Percentiles rank a stretch among this genome's conserved stretches.
These are phyloP conservation scores for Onychomys leucogaster DNA, from an alignment of 2,797 vertebrate species.

Conservation along the genomic window DNA sequence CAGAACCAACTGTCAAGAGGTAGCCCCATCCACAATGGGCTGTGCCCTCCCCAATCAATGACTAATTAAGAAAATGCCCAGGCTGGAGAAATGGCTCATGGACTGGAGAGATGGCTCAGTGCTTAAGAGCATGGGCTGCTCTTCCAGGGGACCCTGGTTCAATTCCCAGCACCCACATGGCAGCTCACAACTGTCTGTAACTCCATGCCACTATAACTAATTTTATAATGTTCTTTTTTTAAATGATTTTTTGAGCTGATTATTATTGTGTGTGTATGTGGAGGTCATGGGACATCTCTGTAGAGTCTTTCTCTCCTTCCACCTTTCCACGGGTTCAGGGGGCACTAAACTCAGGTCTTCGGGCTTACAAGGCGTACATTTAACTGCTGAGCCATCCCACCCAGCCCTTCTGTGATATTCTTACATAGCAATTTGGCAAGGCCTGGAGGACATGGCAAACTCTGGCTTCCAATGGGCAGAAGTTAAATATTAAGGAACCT, in stretches of 20 bases:
- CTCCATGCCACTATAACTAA: neutral
- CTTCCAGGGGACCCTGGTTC: no score
- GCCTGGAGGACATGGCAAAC: constrained; percentile 77
- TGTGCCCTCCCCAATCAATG: neutral
- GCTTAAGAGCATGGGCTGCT: no score
- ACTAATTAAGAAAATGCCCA: neutral
- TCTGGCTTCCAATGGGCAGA: constrained; percentile 81
- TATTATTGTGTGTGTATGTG: neutral
- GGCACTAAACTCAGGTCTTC: neutral
- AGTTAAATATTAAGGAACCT: constrained; percentile 68
- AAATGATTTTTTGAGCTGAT: neutral
- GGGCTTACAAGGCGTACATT: no score
- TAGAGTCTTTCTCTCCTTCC: neutral
- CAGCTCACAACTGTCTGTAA: no score
- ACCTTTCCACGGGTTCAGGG: neutral
- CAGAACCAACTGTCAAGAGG: neutral
- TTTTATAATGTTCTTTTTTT: neutral
- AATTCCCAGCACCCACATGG: no score
- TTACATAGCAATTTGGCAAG: constrained; percentile 77
- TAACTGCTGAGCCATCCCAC: neutral
- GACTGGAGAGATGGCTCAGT: no score
- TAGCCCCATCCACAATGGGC: neutral
- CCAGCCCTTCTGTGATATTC: constrained; percentile 76
- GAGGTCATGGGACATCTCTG: neutral
- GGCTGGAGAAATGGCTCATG: no score